Evolutionary conservation across 2,888 invertebrate genomes (phyloP).

Genomic region (Tenodera sinensis): DNA sequence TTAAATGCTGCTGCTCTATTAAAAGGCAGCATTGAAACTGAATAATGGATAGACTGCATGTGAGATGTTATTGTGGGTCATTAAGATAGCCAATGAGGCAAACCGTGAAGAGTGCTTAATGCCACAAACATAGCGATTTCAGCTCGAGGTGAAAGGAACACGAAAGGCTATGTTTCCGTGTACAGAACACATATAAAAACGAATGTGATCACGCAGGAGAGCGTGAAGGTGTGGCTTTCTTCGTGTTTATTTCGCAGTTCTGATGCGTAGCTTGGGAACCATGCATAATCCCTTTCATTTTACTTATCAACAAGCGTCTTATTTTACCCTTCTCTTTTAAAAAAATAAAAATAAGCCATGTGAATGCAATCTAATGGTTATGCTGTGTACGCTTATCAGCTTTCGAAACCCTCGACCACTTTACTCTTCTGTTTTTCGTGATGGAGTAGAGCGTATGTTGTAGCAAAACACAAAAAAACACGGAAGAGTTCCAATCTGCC

Average conservation of each 20-base stretch:
- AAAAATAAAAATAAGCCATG: no score
- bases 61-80: not conserved
- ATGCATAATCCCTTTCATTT: not conserved
- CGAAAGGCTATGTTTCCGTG: not conserved
- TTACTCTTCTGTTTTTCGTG: no score
- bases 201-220: not conserved
- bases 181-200: not conserved
- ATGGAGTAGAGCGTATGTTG: no score
- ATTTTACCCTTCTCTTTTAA: not conserved
- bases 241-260: not conserved
- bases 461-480: no score
- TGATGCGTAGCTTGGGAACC: not conserved
- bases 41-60: not conserved
- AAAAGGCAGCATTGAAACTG: not conserved
- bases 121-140: not conserved
- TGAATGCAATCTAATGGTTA: no score
- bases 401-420: no score
- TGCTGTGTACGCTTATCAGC: no score
- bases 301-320: not conserved
- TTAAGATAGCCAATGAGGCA: not conserved
- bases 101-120: not conserved
- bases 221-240: not conserved
- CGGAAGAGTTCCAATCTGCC: no score
- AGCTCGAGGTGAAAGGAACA: not conserved
- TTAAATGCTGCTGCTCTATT: not conserved